Evolutionary conservation across 2,113 vertebrate genomes (phyloP).

Genomic region (Saccopteryx bilineata): DNA sequence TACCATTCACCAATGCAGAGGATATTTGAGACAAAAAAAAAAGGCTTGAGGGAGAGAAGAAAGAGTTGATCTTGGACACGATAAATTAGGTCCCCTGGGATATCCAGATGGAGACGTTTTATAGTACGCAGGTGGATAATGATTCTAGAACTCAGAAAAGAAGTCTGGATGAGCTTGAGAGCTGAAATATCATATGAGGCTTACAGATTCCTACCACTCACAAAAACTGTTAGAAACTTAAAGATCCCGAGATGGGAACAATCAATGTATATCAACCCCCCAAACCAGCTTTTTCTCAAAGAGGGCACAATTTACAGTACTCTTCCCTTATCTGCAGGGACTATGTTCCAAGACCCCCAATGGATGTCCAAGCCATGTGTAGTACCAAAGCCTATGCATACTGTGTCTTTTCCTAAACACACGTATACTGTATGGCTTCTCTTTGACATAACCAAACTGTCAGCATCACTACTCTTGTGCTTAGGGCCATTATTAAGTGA

Average conservation of each 20-base stretch:
- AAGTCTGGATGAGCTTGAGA: background rate
- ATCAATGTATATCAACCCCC: background rate
- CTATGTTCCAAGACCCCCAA: background rate
- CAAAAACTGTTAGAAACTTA: background rate
- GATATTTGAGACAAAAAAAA: background rate
- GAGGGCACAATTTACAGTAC: background rate
- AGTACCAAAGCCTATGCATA: background rate
- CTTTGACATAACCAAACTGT: background rate
- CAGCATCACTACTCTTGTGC: background rate
- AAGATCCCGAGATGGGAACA: background rate
- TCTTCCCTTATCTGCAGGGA: background rate
- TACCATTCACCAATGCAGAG: background rate
- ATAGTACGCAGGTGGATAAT: slow-evolving; percentile 34
- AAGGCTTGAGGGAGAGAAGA: background rate
- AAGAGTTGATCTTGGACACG: background rate
- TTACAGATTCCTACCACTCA: background rate
- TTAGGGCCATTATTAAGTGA: background rate
- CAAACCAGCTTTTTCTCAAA: background rate
- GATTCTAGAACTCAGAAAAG: slow-evolving; percentile 55
- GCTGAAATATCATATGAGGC: background rate
- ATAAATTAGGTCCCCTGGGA: background rate
- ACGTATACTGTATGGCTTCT: background rate
- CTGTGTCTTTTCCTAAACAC: background rate
- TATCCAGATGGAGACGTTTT: slow-evolving; percentile 25
- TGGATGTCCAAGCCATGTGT: background rate